Base-by-base conservation (phyloP, 1,140 invertebrate genomes). In the Chelonus insularis region DNA sequence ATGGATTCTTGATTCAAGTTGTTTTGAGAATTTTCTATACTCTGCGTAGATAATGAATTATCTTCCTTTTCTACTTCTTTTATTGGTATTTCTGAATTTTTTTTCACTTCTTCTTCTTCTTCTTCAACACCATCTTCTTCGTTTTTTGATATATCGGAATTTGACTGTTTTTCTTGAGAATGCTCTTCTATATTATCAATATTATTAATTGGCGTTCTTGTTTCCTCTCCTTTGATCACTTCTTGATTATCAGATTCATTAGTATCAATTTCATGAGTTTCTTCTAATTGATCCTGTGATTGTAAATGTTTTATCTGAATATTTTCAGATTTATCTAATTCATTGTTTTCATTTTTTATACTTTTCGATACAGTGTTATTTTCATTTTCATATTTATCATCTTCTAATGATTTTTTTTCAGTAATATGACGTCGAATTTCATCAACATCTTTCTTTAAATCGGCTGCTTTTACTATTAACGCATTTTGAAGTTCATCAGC, bases 381-480 rank as follows among this genome's bases (percentile, higher is more conserved):
- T 59, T 66, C 64, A 41, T 60, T 23, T n/a, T 67, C 63, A 29
- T 57, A 16, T 36, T 68, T 68, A 14, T 60, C 62, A 56, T 70
- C 64, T 12, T 54, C 36, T 58, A 48, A 69, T 69, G 57, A 79
- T 67, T 70, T 83, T 73, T 72, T 82, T 73, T 68, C 68, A 64
- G 62, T 74, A 69, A 74, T 76, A n/a, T 73, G 71, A 0, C 72
- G 69, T 4, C 74, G 65, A 66, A 76, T 76, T 54, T 77, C 76
- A 62, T 78, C 72, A 32, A 77, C 69, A 12, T 75, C 72, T 55
- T 75, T 79, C 56, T 69, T 73, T 48, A 77, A 57, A 66, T 73
- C 75, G 0, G 69, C 73, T 4, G 72, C 76, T 37, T 77, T 78
- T 1, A 55, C 63, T 54, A 79, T 59, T 0, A 78, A 45, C 4